Percentiles rank a stretch among this genome's conserved stretches.
Conservation (phyloP, 2,797 vertebrate genomes). For the Poecilia picta region DNA sequence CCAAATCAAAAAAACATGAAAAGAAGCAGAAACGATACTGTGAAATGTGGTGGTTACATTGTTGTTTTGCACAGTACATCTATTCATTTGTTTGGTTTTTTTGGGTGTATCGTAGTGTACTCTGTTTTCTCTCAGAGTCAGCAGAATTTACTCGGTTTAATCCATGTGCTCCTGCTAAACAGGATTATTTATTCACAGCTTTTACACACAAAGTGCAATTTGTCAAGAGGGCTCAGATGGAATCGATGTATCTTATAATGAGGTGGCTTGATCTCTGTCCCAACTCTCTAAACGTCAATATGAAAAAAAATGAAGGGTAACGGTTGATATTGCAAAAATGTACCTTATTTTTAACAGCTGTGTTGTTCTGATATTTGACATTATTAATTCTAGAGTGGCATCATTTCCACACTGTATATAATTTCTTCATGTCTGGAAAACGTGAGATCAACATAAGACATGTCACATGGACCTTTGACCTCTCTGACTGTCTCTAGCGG, state of each 20-base stretch:
- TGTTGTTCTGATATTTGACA: neutral
- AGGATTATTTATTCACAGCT: constrained; percentile 6
- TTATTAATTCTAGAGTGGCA: neutral
- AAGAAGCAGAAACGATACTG: constrained; percentile 2
- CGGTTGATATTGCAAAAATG: neutral
- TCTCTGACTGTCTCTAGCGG: constrained; percentile 2
- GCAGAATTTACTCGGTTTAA: constrained; percentile 5
- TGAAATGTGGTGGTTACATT: neutral
- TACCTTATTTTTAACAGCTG: neutral
- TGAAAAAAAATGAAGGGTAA: neutral
- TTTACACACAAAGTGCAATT: constrained; percentile 11
- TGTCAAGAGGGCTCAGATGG: constrained; percentile 14
- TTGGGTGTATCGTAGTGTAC: neutral
- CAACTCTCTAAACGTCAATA: constrained; percentile 7
- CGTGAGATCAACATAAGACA: neutral
- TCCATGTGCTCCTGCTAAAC: neutral
- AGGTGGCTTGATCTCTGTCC: constrained; percentile 6
- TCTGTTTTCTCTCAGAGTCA: neutral
- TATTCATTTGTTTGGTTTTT: neutral
- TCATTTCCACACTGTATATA: neutral
- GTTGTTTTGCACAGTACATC: neutral
- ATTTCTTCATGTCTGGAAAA: neutral
- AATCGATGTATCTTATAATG: constrained; percentile 11
- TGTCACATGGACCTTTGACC: constrained; percentile 19
- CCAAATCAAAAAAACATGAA: neutral